These are phyloP conservation scores for Xiphorhynchus elegans DNA, from an alignment of 2,113 vertebrate species.

Conservation along the genomic window DNA sequence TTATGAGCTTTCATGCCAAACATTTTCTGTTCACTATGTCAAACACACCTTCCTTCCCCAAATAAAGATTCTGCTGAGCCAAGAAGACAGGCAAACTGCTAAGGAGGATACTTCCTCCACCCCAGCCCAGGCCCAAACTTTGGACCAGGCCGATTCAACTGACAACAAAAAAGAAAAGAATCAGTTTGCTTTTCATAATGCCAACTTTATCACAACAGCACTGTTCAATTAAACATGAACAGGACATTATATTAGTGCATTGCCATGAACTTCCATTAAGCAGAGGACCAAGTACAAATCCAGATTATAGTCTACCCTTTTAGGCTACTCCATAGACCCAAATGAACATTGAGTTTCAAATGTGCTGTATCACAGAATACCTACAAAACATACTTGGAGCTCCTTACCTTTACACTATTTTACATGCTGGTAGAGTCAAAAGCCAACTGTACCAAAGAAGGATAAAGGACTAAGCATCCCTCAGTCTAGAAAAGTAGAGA, in stretches of 20 bases:
- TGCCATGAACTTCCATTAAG: neutral
- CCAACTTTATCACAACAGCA: neutral
- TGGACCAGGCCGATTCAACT: neutral
- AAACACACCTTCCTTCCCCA: neutral
- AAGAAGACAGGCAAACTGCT: neutral
- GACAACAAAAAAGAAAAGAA: neutral
- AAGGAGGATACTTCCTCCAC: neutral
- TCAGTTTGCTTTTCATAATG: neutral
- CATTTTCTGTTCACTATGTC: neutral
- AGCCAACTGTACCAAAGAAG: neutral
- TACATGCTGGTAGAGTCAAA: neutral
- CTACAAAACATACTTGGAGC: neutral
- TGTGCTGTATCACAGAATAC: fast-evolving
- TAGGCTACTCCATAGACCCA: neutral
- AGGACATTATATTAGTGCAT: neutral
- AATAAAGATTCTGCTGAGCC: neutral
- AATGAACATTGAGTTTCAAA: neutral
- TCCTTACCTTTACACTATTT: neutral
- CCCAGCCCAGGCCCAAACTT: neutral
- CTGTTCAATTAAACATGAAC: neutral
- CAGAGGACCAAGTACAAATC: neutral
- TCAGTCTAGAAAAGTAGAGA: neutral
- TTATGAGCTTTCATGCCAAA: neutral
- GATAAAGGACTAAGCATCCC: neutral
- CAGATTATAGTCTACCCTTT: neutral